These are phyloP conservation scores for Phacellophora camtschatica DNA, from an alignment of 30 jellyfish, hydroid and myxozoan genomes.

Conservation along the genomic window DNA sequence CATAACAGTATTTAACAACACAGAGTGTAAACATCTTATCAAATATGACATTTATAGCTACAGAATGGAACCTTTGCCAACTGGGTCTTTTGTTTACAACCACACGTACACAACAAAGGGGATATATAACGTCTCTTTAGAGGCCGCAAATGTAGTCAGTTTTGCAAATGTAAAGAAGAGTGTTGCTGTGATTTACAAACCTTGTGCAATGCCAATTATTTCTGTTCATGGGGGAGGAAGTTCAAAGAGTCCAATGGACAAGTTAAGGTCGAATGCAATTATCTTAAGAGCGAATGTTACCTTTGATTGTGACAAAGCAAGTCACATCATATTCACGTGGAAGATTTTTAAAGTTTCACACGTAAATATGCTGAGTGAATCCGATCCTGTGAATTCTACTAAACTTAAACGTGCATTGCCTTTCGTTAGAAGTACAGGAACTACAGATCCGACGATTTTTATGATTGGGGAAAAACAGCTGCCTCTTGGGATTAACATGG, in stretches of 20 bases:
- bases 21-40: constrained; percentile 7
- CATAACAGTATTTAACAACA: constrained; percentile 50
- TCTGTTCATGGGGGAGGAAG: constrained; percentile 58
- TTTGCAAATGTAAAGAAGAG: not conserved
- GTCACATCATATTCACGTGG: constrained; percentile 78
- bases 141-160: constrained; percentile 64
- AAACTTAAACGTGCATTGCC: constrained; percentile 58
- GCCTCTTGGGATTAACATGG: constrained; percentile 64
- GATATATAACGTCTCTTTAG: constrained; percentile 31
- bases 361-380: not conserved
- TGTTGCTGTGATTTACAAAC: constrained; percentile 63
- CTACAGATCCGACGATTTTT: constrained; percentile 63
- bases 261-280: constrained; percentile 35
- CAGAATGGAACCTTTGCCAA: constrained; percentile 1
- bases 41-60: constrained; percentile 1
- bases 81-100: constrained; percentile 1
- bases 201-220: constrained; percentile 76
- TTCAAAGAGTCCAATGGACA: constrained; percentile 5
- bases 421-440: constrained; percentile 28
- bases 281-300: constrained; percentile 75
- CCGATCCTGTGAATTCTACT: constrained; percentile 6
- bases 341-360: not conserved
- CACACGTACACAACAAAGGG: constrained; percentile 69
- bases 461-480: constrained; percentile 54
- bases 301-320: constrained; percentile 67